Evolutionary conservation across 2,888 invertebrate species (phyloP), one percentile per base, ranked within the genome.

Genomic region (Hypomecis atomaria): DNA sequence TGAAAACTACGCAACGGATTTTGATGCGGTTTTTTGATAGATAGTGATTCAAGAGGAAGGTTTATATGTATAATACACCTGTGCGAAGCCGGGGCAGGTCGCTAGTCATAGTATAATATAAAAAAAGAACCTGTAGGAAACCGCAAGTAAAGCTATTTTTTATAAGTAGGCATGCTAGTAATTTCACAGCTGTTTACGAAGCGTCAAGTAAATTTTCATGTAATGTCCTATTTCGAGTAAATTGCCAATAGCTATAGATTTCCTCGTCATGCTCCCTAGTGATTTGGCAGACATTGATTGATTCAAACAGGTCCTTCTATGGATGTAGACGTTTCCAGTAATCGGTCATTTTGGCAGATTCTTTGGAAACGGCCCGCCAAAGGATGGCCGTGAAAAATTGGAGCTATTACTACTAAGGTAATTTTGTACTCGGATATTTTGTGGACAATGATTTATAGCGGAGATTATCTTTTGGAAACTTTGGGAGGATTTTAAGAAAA

Each of bases 271-370:
- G 57, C 36, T 62, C 45, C 47, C 45, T 36, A 38, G 33, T 38
- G 23, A 58, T 58, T 58, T 49, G 9, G 33, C 13, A 48, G 70
- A 75, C 74, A 61, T 73, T 78, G 78, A 78, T 77, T 71, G 78
- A 78, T 78, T 68, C 68, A 40, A 42, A 47, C 34, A 48, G 44
- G 45, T 47, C 11, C 50, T 36, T 49, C 23, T 42, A 37, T 57
- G 47, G 62, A 56, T 48, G 68, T 66, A 70, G 66, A 62, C 69
- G 70, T 71, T 76, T 72, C 63, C 66, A 68, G 67, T 67, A 72
- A 73, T 71, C 75, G 62, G 69, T 69, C 75, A 53, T 58, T 58
- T 34, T 58, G 60, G 37, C 47, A 59, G 62, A 40, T 57, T 53
- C 23, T 56, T 38, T 55, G 43, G 34, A 48, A 11, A 42, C 38